phyloP scores from a whole-genome alignment of 2,797 vertebrate species.

The Ctenopoma multispine region DNA sequence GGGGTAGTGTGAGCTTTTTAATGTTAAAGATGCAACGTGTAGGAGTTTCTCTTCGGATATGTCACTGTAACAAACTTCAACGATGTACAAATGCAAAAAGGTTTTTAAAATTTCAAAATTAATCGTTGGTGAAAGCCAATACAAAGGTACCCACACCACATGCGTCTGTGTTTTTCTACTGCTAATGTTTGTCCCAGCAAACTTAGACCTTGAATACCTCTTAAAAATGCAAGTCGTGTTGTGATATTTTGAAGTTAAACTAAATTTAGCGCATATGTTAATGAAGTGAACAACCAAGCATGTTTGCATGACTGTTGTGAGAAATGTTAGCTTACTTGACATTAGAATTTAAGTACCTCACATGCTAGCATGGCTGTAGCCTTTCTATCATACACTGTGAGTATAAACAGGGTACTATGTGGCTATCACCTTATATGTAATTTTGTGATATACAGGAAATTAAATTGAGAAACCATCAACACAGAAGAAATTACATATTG shows the following conservation, averaged over 20 bases:
- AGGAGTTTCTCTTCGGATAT: conserved; percentile 59
- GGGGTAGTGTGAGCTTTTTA: conserved; percentile 99
- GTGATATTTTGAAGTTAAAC: background rate
- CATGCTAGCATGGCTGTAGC: too few relatives aligned
- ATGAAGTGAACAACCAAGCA: too few relatives aligned
- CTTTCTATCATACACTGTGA: too few relatives aligned
- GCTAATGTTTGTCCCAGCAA: background rate
- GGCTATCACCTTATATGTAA: too few relatives aligned
- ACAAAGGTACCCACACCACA: background rate
- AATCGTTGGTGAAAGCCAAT: background rate
- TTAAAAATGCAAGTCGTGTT: background rate
- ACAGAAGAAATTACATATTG: too few relatives aligned
- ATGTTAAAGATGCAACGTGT: conserved; percentile 84
- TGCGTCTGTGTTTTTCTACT: conserved; percentile 16
- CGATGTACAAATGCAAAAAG: background rate
- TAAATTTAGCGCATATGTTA: background rate
- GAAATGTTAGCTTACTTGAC: too few relatives aligned
- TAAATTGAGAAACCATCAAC: too few relatives aligned
- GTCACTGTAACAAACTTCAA: conserved; percentile 48
- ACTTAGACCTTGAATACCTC: background rate
- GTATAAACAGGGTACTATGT: too few relatives aligned
- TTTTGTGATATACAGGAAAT: too few relatives aligned
- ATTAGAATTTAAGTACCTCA: too few relatives aligned
- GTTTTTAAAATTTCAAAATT: background rate
- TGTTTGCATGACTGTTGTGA: too few relatives aligned